phyloP scores from a whole-genome alignment of 2,797 vertebrate species.

The Macrochelys suwanniensis region DNA sequence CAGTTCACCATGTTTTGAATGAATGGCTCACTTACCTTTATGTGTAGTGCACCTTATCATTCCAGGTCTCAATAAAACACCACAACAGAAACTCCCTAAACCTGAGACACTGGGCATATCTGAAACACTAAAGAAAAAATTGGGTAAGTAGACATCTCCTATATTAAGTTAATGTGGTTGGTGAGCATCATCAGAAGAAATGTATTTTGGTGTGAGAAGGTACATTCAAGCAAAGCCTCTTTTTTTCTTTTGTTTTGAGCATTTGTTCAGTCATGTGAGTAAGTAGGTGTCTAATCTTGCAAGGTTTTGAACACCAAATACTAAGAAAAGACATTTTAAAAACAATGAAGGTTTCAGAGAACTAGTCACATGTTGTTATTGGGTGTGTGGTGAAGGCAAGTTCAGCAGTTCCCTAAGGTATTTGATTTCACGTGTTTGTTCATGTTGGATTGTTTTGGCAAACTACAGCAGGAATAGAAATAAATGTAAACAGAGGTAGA shows the following conservation, averaged over 20 bases:
- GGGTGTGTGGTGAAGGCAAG: neutral
- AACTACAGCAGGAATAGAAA: conserved; percentile 8
- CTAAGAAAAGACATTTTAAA: neutral
- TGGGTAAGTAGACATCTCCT: conserved; percentile 74
- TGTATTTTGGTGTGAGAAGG: accelerated
- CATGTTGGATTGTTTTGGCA: conserved; percentile 1
- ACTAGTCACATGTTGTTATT: neutral
- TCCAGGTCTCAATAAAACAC: conserved; percentile 81
- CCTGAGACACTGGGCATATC: conserved; percentile 77
- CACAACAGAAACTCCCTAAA: conserved; percentile 77
- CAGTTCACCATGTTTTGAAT: neutral
- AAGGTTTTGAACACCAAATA: neutral
- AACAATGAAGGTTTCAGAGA: accelerated
- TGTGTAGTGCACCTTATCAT: conserved; percentile 82
- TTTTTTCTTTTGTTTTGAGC: neutral
- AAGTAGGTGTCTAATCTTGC: neutral
- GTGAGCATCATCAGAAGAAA: neutral
- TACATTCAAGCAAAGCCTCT: neutral
- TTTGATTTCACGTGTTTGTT: neutral
- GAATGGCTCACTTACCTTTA: conserved; percentile 40
- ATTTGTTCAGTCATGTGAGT: neutral
- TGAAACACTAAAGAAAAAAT: conserved; percentile 77
- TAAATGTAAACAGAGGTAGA: neutral
- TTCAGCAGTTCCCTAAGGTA: neutral
- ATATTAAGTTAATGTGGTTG: neutral